These are phyloP conservation scores for Siphlonurus alternatus DNA, from an alignment of 2,888 invertebrate genomes.

Conservation along the genomic window DNA sequence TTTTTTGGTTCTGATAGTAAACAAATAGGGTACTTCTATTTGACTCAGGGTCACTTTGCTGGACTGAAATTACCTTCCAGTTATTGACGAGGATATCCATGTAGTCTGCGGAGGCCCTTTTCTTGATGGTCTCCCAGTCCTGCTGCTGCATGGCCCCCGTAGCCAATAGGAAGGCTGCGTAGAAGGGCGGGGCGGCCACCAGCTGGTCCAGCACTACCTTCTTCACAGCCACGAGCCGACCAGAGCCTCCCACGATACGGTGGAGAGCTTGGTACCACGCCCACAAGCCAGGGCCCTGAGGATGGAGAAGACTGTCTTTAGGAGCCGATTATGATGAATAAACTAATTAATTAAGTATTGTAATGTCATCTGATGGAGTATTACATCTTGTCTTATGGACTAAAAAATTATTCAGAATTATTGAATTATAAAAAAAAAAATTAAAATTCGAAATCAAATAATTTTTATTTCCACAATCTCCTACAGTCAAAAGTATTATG, in stretches of 20 bases:
- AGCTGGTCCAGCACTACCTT: constrained; percentile 26
- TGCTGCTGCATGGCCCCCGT: constrained; percentile 22
- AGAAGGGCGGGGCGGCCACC: constrained; percentile 23
- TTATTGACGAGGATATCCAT: constrained; percentile 19
- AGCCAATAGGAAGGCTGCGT: constrained; percentile 21
- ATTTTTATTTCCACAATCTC: no score
- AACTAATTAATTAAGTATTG: neutral
- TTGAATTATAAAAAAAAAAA: no score
- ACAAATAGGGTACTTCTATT: no score
- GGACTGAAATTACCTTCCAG: constrained; percentile 19
- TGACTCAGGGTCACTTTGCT: no score
- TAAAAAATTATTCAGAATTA: no score
- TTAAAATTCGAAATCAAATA: no score
- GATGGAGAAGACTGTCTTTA: neutral
- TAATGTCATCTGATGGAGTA: neutral
- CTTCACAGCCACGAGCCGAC: constrained; percentile 19
- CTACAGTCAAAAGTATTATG: no score
- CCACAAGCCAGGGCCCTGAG: constrained; percentile 24
- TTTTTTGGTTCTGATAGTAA: no score
- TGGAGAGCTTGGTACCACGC: constrained; percentile 25
- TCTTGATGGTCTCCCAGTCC: constrained; percentile 17
- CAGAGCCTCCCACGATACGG: constrained; percentile 17
- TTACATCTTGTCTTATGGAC: no score
- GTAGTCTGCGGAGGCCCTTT: constrained; percentile 18
- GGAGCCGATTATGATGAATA: neutral